Conservation (phyloP, 2,888 invertebrate genomes). For the Mythimna vitellina region DNA sequence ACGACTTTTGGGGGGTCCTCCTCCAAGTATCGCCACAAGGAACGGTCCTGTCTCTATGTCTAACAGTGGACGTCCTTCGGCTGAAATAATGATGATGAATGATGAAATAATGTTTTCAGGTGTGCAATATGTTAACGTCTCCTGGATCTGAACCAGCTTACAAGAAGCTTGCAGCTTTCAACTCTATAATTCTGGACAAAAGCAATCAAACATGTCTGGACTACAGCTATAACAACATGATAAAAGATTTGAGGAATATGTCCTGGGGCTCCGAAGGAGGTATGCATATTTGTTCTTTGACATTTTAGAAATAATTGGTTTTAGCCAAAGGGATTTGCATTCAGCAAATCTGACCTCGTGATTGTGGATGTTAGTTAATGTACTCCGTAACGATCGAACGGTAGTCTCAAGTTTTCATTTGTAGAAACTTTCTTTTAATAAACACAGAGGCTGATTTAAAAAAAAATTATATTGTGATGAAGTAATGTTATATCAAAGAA, state of each 20-base stretch:
- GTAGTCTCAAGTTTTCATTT: background rate
- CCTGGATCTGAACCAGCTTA: slow-evolving; percentile 90
- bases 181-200: slow-evolving; percentile 92
- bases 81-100: too few relatives aligned
- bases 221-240: slow-evolving; percentile 95
- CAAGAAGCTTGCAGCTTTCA: slow-evolving; percentile 94
- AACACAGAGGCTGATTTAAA: background rate
- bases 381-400: background rate
- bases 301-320: background rate
- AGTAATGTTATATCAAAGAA: too few relatives aligned
- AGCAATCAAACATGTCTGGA: slow-evolving; percentile 94
- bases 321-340: background rate
- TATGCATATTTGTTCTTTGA: slow-evolving; percentile 62
- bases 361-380: background rate
- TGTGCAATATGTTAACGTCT: slow-evolving; percentile 94
- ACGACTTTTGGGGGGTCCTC: too few relatives aligned
- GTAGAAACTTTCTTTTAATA: background rate
- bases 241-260: slow-evolving; percentile 92
- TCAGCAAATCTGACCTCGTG: background rate
- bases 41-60: too few relatives aligned
- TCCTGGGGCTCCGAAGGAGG: slow-evolving; percentile 93
- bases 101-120: slow-evolving; percentile 70
- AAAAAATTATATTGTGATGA: background rate
- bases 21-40: too few relatives aligned
- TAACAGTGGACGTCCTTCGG: too few relatives aligned